Evolutionary conservation across 1,140 invertebrate genomes (phyloP).

Genomic region (Sogatella furcifera): DNA sequence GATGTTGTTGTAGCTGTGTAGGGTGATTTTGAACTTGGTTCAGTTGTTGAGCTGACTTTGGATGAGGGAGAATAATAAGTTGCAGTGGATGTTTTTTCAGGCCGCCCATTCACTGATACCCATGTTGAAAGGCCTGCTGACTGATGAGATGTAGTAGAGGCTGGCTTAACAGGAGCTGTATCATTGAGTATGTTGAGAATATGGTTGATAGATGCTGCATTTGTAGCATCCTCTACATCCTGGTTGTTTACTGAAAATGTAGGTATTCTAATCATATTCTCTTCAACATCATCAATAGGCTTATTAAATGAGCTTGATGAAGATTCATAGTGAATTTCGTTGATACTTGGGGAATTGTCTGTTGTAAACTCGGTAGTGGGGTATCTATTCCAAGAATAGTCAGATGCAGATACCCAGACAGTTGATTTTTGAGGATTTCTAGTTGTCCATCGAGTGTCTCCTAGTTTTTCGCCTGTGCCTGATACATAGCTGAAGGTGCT

Average conservation of each 20-base stretch:
- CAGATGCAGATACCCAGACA: too few relatives aligned
- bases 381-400: too few relatives aligned
- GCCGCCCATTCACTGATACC: slow-evolving; percentile 35
- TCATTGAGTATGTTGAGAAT: slow-evolving; percentile 33
- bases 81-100: slow-evolving; percentile 25
- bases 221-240: slow-evolving; percentile 28
- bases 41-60: too few relatives aligned
- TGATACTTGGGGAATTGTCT: too few relatives aligned
- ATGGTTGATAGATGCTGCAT: slow-evolving; percentile 37
- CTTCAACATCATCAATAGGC: slow-evolving; percentile 18
- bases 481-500: slow-evolving; percentile 16
- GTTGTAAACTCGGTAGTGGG: too few relatives aligned
- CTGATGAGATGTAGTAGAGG: slow-evolving; percentile 22
- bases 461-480: background rate
- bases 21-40: too few relatives aligned
- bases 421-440: too few relatives aligned
- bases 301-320: too few relatives aligned
- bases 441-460: background rate
- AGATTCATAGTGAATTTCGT: too few relatives aligned
- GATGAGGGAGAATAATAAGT: slow-evolving; percentile 9
- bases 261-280: slow-evolving; percentile 39
- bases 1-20: slow-evolving; percentile 1
- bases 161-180: slow-evolving; percentile 14
- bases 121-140: slow-evolving; percentile 37
- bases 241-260: slow-evolving; percentile 37